A percentile compares a stretch with the other conserved stretches of the same genome.
phyloP scores from a whole-genome alignment of 1,140 invertebrate genomes.

The Saccostrea cuccullata region DNA sequence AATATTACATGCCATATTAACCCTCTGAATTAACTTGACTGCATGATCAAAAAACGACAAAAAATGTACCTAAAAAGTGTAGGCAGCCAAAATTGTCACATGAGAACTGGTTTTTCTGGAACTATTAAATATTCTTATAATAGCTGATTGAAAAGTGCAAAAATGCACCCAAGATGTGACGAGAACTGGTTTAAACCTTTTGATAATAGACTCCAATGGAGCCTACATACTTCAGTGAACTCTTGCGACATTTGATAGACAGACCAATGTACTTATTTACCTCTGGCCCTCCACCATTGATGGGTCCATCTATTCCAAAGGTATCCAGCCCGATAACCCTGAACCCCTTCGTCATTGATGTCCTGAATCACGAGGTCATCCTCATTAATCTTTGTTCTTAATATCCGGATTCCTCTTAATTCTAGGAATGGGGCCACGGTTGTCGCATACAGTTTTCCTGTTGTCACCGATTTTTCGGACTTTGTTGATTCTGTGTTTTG shows the following conservation, averaged over 20 bases:
- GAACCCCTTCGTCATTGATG: not conserved
- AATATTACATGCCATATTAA: conserved; percentile 10
- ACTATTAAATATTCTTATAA: not conserved
- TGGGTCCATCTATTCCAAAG: conserved; percentile 21
- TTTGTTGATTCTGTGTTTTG: not conserved
- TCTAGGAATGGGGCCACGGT: not conserved
- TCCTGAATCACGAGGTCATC: not conserved
- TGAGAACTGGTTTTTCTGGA: not conserved
- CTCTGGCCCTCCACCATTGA: not conserved
- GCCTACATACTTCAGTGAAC: not conserved
- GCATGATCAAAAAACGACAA: not conserved
- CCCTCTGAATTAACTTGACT: not conserved
- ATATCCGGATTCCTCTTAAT: not conserved
- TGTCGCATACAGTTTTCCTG: conserved; percentile 11
- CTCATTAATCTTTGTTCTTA: not conserved
- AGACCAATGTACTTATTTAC: not conserved
- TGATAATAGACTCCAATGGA: not conserved
- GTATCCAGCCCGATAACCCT: conserved; percentile 1
- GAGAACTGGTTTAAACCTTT: not conserved
- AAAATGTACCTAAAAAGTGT: not conserved
- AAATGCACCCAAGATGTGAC: not conserved
- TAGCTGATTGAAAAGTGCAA: not conserved
- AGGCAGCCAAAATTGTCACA: not conserved
- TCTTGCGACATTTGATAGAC: not conserved
- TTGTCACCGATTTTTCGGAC: not conserved